A percentile compares a stretch with the other conserved stretches of the same genome.
phyloP scores from a whole-genome alignment of 2,888 invertebrate species.

The Pomacea canaliculata region DNA sequence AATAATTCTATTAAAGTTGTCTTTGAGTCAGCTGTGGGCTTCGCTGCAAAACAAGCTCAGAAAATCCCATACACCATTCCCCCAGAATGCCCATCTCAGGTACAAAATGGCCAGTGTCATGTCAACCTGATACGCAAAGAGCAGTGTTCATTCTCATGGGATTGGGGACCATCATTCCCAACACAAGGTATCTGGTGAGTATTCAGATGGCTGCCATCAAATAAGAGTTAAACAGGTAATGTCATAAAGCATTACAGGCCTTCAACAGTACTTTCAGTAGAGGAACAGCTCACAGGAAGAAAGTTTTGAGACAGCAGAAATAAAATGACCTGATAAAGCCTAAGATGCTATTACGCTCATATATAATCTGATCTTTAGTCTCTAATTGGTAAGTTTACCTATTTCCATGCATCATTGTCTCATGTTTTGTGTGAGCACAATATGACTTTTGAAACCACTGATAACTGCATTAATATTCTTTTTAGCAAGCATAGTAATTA shows the following conservation, averaged over 20 bases:
- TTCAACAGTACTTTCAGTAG: too few relatives aligned
- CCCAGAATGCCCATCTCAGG: slow-evolving; percentile 81
- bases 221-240: neutral
- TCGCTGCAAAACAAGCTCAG: slow-evolving; percentile 70
- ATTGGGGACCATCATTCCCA: slow-evolving; percentile 96
- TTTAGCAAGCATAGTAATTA: too few relatives aligned
- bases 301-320: too few relatives aligned
- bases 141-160: slow-evolving; percentile 93
- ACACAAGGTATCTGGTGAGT: slow-evolving; percentile 91
- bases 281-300: too few relatives aligned
- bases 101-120: slow-evolving; percentile 91
- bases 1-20: slow-evolving; percentile 76
- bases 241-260: neutral
- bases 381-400: too few relatives aligned
- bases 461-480: too few relatives aligned
- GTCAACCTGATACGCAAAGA: slow-evolving; percentile 80
- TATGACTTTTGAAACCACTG: too few relatives aligned
- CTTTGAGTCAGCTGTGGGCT: slow-evolving; percentile 78
- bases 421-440: too few relatives aligned
- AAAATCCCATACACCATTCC: slow-evolving; percentile 71
- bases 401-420: too few relatives aligned
- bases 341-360: too few relatives aligned
- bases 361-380: too few relatives aligned
- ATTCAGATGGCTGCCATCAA: neutral
- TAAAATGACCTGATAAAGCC: too few relatives aligned